Base-by-base conservation (phyloP, 1,140 invertebrate genomes). In the Magallana gigas region DNA sequence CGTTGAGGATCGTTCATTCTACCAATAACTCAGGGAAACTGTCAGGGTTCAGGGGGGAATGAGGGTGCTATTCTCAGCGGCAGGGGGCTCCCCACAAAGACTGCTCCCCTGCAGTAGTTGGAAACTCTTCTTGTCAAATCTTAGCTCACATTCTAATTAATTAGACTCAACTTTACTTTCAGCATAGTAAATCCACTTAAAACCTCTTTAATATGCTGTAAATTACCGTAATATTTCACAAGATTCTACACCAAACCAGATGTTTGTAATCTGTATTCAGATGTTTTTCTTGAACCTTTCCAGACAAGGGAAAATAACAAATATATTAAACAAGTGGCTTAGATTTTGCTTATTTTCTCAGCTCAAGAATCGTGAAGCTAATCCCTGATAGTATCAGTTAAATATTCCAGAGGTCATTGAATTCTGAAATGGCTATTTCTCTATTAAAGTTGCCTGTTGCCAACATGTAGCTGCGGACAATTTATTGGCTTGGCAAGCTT, bases 161-260 rank as follows among this genome's bases (percentile, higher is more conserved):
- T 76, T 76, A 9, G 23, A 76, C 36, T 76, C 68, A 76, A 76
- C 68, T 76, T 76, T 76, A 76, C 68, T 76, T 76, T 76, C 68
- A 76, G 68, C 68, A 76, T 29, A 76, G 68, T 76, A 76, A 76
- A 76, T 76, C 36, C 68, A 76, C 68, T 29, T 12, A 76, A 76
- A 76, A 76, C 68, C 23, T 29, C 23, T 76, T 76, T 76, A 23
- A 76, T 76, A 76, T 76, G 23, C 68, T 76, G 68, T 76, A 76
- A 76, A 29, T 76, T 76, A 76, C 23, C 29, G 68, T 76, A 18
- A 29, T 76, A 76, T 76, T 76, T 76, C 68, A 76, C 68, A 76
- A 76, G 23, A 76, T 76, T 76, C 60, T 76, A 76, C 68, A 76
- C 68, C 68, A 76, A 76, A 76, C 68, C 68, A 76, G 18, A 76